Conservation (phyloP, 2,113 vertebrate species). For the Helogale parvula region DNA sequence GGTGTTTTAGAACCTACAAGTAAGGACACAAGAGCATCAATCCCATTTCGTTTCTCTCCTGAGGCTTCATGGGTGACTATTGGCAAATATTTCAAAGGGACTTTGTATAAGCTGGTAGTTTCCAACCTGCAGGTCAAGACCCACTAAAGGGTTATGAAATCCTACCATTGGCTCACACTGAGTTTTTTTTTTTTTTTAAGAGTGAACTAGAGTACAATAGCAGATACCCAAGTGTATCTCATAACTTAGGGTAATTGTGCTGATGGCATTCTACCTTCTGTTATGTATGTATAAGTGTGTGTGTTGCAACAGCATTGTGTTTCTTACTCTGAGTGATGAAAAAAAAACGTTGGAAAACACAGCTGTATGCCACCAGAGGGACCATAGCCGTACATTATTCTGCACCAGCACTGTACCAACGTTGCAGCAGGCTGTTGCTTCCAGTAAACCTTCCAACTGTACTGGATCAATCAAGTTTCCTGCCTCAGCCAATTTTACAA, state of each 20-base stretch:
- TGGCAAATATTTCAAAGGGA: neutral
- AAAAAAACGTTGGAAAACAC: neutral
- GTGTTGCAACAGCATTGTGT: neutral
- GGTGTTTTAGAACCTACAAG: no score
- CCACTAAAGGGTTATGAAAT: neutral
- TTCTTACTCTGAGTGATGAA: neutral
- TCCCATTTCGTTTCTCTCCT: neutral
- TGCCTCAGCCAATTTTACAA: slow-evolving; percentile 38
- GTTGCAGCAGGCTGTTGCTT: neutral
- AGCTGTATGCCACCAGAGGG: neutral
- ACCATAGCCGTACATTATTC: neutral
- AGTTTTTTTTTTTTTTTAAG: neutral
- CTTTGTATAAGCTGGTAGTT: neutral
- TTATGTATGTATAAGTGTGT: neutral
- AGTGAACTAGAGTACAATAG: neutral
- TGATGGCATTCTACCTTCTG: neutral
- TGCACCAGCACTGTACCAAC: neutral
- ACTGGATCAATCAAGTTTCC: slow-evolving; percentile 61
- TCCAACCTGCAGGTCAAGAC: neutral
- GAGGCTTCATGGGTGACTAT: neutral
- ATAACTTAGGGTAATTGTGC: neutral
- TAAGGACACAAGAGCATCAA: neutral
- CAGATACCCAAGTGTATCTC: neutral
- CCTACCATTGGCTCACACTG: neutral
- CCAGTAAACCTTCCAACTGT: slow-evolving; percentile 41